These are phyloP conservation scores for Girardinichthys multiradiatus DNA, from an alignment of 2,113 vertebrate species.

Conservation along the genomic window DNA sequence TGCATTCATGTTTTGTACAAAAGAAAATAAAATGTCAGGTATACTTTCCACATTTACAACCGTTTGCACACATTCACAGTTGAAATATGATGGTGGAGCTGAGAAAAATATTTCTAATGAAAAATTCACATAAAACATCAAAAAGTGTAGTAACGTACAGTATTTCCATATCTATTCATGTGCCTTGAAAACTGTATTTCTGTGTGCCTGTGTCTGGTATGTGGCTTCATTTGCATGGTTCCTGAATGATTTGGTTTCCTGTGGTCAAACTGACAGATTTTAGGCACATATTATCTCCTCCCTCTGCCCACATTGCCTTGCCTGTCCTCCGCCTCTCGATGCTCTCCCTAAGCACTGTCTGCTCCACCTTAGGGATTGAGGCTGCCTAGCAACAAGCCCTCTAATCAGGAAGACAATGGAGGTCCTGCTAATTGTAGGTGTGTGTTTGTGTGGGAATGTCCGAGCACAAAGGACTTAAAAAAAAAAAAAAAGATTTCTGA, in stretches of 20 bases:
- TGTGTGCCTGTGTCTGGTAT: slow-evolving; percentile 5
- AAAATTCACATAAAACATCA: too few species aligned
- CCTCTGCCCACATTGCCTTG: slow-evolving; percentile 1
- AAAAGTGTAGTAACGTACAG: too few species aligned
- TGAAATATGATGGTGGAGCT: too few species aligned
- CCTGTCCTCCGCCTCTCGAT: slow-evolving; percentile 30
- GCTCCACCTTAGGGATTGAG: slow-evolving; percentile 69
- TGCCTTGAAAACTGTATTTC: neutral
- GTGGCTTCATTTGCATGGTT: slow-evolving; percentile 34
- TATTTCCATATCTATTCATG: too few species aligned
- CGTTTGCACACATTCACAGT: too few species aligned
- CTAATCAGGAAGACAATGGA: slow-evolving; percentile 61
- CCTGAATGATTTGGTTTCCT: slow-evolving; percentile 46
- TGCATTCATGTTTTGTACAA: too few species aligned
- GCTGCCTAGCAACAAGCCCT: slow-evolving; percentile 76
- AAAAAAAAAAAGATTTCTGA: slow-evolving; percentile 1
- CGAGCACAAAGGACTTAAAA: neutral
- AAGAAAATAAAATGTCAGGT: too few species aligned
- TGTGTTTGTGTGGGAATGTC: slow-evolving; percentile 40
- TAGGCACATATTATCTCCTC: slow-evolving; percentile 43
- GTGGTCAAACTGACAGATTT: slow-evolving; percentile 44
- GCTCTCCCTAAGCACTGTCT: slow-evolving; percentile 45
- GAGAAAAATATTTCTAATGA: too few species aligned
- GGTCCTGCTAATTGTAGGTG: slow-evolving; percentile 62
- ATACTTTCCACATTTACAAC: too few species aligned